Conservation (phyloP, 2,797 vertebrate genomes). For the Chaetodon trifasciatus region DNA sequence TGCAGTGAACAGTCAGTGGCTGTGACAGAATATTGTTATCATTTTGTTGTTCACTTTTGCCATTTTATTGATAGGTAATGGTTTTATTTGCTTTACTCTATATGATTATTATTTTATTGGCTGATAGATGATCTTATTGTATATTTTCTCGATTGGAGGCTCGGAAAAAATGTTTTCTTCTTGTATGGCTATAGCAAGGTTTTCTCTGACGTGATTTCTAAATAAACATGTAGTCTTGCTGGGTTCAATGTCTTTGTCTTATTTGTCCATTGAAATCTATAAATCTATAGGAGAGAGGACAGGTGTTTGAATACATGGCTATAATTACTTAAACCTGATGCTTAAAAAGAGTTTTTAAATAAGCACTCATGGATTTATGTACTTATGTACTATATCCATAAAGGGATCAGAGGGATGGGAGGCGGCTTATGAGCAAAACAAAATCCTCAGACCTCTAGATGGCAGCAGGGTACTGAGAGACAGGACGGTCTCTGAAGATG, state of each 20-base stretch:
- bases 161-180: conserved; percentile 47
- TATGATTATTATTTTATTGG: conserved; percentile 61
- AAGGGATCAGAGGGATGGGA: neutral
- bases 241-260: conserved; percentile 24
- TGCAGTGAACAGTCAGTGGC: conserved; percentile 43
- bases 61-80: conserved; percentile 60
- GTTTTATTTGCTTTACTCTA: conserved; percentile 62
- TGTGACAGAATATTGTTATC: conserved; percentile 22
- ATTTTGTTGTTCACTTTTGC: conserved; percentile 59
- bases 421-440: neutral
- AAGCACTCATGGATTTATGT: neutral
- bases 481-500: conserved; percentile 6
- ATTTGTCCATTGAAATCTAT: neutral
- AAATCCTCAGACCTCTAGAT: conserved; percentile 59
- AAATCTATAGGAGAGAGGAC: neutral
- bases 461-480: conserved; percentile 65
- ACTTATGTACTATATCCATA: neutral
- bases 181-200: conserved; percentile 49
- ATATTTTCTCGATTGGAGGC: conserved; percentile 55
- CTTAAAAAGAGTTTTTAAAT: neutral
- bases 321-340: neutral
- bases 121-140: conserved; percentile 55
- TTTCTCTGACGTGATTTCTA: conserved; percentile 78
- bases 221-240: conserved; percentile 78
- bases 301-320: neutral